These are phyloP conservation scores for Euwallacea similis DNA, from an alignment of 1,140 invertebrate genomes.

Conservation along the genomic window DNA sequence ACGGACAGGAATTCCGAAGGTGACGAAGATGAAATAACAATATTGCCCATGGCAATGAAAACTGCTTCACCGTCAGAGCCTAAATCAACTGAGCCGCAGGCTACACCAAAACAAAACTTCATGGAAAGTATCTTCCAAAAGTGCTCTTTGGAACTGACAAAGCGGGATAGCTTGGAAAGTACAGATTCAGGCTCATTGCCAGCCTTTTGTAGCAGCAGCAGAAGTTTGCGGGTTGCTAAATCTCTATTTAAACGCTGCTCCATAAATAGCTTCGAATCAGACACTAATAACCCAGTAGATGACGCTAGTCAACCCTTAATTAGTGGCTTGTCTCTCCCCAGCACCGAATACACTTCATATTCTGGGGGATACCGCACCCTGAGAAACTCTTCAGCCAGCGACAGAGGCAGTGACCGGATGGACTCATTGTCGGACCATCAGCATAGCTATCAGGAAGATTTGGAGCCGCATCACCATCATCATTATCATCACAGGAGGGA, in stretches of 20 bases:
- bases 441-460: constrained; percentile 30
- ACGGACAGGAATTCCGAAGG: too few species aligned
- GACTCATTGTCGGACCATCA: constrained; percentile 38
- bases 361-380: constrained; percentile 37
- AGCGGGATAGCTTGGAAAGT: too few species aligned
- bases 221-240: not conserved
- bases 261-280: not conserved
- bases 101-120: too few species aligned
- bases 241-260: constrained; percentile 3
- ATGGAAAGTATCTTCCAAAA: too few species aligned
- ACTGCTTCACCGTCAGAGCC: too few species aligned
- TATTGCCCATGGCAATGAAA: too few species aligned
- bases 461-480: constrained; percentile 42
- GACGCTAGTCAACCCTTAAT: not conserved
- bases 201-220: not conserved
- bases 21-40: too few species aligned
- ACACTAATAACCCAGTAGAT: constrained; percentile 2
- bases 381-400: constrained; percentile 41
- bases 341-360: constrained; percentile 51
- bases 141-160: too few species aligned
- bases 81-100: too few species aligned
- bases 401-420: constrained; percentile 40
- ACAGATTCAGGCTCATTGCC: not conserved
- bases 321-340: constrained; percentile 18
- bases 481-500: constrained; percentile 53